Evolutionary conservation across 2,113 vertebrate species (phyloP).

Genomic region (Ptilorrhoa leucosticta): DNA sequence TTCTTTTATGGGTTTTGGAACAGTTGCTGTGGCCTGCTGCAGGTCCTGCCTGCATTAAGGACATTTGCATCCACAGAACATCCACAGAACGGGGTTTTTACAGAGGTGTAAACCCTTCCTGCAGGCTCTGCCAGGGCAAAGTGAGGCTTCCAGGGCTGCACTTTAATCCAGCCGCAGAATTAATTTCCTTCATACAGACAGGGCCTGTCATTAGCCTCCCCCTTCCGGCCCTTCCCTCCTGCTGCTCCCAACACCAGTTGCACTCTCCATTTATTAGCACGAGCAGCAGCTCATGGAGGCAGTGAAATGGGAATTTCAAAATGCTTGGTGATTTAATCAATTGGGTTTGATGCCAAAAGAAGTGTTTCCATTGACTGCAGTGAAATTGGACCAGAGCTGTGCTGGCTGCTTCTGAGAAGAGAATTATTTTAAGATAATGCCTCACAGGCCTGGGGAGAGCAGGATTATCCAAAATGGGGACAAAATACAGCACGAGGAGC

Average conservation of each 20-base stretch:
- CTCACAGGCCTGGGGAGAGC: background rate
- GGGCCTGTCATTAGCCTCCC: background rate
- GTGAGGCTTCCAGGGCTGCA: background rate
- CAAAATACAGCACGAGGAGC: background rate
- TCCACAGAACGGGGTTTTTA: background rate
- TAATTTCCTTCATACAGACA: slow-evolving; percentile 1
- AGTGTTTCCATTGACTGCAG: background rate
- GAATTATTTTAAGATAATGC: background rate
- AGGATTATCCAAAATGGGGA: background rate
- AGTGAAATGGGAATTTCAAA: background rate
- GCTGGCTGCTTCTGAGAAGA: background rate
- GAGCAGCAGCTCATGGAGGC: background rate
- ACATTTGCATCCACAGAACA: background rate
- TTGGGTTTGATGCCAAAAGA: background rate
- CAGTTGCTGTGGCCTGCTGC: background rate
- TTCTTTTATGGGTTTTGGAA: background rate
- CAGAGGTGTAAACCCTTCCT: background rate
- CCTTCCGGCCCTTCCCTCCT: background rate
- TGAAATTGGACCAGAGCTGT: background rate
- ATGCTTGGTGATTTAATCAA: background rate
- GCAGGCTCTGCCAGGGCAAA: background rate
- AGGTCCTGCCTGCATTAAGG: background rate
- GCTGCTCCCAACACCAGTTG: slow-evolving; percentile 20
- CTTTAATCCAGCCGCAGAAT: slow-evolving; percentile 25
- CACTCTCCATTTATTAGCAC: background rate